Evolutionary conservation across 2,113 vertebrate species (phyloP).

Genomic region (human (Homo sapiens)): GRCh38 chr16:60731501-60732000

Average conservation of each 20-base stretch:
- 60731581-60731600: constrained; percentile 66
- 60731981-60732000: background rate
- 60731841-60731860: constrained; percentile 39
- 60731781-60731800: background rate
- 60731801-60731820: constrained; percentile 49
- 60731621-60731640: constrained; percentile 69
- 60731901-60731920: constrained; percentile 73
- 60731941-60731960: constrained; percentile 54
- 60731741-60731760: constrained; percentile 50
- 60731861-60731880: constrained; percentile 76
- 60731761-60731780: background rate
- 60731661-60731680: constrained; percentile 61
- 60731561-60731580: constrained; percentile 71
- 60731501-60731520: constrained; percentile 73
- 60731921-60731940: constrained; percentile 36
- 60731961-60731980: constrained; percentile 49
- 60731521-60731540: constrained; percentile 69
- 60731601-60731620: constrained; percentile 71
- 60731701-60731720: constrained; percentile 59
- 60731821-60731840: constrained; percentile 17
- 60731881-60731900: constrained; percentile 64
- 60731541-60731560: constrained; percentile 77
- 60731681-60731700: constrained; percentile 48
- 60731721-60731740: background rate
- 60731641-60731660: constrained; percentile 8